phyloP scores from a whole-genome alignment of 2,113 vertebrate species.

The Spea bombifrons region DNA sequence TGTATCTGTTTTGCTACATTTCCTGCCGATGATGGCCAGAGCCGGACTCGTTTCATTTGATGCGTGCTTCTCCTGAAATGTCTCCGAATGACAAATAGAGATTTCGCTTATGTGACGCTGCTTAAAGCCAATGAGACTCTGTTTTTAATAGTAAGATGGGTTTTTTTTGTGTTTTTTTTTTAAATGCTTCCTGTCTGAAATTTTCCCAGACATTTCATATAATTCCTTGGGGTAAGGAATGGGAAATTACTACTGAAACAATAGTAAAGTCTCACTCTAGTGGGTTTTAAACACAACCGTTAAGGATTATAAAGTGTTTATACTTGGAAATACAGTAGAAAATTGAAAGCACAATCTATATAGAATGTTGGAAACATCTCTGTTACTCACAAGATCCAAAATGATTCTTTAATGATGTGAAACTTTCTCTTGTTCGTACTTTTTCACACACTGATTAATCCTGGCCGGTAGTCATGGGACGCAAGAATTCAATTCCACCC shows the following conservation, averaged over 20 bases:
- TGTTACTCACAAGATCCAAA: too few species aligned
- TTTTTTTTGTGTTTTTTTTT: neutral
- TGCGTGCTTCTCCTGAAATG: constrained; percentile 31
- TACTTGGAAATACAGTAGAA: too few species aligned
- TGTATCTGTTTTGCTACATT: constrained; percentile 42
- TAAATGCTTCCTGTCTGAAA: constrained; percentile 33
- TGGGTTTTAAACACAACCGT: constrained; percentile 3
- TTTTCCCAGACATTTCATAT: constrained; percentile 31
- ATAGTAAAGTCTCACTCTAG: constrained; percentile 11
- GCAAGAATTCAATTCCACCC: too few species aligned
- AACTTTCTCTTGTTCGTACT: too few species aligned
- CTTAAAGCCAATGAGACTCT: constrained; percentile 7
- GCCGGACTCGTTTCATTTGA: constrained; percentile 28
- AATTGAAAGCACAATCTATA: too few species aligned
- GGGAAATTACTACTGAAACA: constrained; percentile 22
- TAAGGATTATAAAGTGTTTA: too few species aligned
- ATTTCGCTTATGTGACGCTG: constrained; percentile 13
- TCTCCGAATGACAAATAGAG: constrained; percentile 20
- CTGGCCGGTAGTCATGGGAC: too few species aligned
- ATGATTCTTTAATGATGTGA: too few species aligned
- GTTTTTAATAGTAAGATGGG: neutral
- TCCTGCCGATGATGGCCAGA: constrained; percentile 39
- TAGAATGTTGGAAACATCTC: too few species aligned
- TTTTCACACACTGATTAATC: too few species aligned
- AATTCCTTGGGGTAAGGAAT: constrained; percentile 35